These are phyloP conservation scores for Netelia fuscicornis DNA, from an alignment of 2,888 invertebrate species.

Conservation along the genomic window DNA sequence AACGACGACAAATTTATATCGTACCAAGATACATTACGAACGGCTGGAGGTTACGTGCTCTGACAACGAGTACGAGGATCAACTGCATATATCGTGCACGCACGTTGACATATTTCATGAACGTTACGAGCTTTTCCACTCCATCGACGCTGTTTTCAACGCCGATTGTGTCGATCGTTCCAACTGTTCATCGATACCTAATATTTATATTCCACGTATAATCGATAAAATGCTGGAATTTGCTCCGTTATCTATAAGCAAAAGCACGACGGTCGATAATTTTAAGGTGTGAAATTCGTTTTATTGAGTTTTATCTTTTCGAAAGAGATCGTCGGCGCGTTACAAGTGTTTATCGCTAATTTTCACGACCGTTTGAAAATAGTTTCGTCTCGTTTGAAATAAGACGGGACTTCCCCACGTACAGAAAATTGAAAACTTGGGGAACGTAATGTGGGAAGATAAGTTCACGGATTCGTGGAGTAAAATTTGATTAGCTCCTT, in stretches of 20 bases:
- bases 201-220: background rate
- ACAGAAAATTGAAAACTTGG: background rate
- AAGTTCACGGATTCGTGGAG: conserved; percentile 26
- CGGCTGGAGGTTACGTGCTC: conserved; percentile 64
- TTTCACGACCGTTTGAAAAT: background rate
- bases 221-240: too few species aligned
- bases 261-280: too few species aligned
- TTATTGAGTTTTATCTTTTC: too few species aligned
- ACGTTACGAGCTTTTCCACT: conserved; percentile 61
- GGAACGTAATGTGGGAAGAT: background rate
- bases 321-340: too few species aligned
- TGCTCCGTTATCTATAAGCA: too few species aligned
- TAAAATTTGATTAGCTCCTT: conserved; percentile 49
- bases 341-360: too few species aligned
- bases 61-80: conserved; percentile 67
- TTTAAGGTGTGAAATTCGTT: too few species aligned
- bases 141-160: conserved; percentile 49
- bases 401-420: background rate
- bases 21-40: background rate
- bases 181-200: background rate
- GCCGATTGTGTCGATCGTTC: conserved; percentile 27
- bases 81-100: conserved; percentile 51
- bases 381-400: background rate
- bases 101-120: conserved; percentile 48
- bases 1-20: background rate